A percentile compares a stretch with the other conserved stretches of the same genome.
Evolutionary conservation across 1,140 invertebrate species (phyloP).

Genomic region (Lordiphosa stackelbergi): DNA sequence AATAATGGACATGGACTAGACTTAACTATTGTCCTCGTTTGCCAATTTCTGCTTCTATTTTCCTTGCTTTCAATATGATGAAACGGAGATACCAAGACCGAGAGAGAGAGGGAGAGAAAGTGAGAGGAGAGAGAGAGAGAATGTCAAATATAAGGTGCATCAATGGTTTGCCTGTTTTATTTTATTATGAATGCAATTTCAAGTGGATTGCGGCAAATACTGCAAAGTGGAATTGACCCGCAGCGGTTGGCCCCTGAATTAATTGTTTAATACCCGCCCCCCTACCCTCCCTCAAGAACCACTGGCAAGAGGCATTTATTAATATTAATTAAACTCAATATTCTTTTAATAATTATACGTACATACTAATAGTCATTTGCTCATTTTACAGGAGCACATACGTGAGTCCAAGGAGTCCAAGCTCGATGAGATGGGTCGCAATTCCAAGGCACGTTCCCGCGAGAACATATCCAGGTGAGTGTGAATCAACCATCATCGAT

Average conservation of each 20-base stretch:
- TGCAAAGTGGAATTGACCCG: no score
- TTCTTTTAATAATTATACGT: not conserved
- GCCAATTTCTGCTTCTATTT: slow-evolving; percentile 24
- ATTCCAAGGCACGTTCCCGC: slow-evolving; percentile 70
- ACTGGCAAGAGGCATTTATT: no score
- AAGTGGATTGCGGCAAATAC: slow-evolving; percentile 11
- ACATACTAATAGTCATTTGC: slow-evolving; percentile 12
- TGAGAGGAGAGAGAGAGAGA: not conserved
- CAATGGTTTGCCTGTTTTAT: slow-evolving; percentile 51
- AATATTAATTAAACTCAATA: not conserved
- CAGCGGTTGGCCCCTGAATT: no score
- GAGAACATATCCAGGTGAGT: slow-evolving; percentile 76
- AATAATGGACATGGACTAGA: slow-evolving; percentile 1
- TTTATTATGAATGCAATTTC: slow-evolving; percentile 58
- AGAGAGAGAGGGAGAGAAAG: not conserved
- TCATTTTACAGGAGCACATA: slow-evolving; percentile 84
- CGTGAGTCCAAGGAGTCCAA: slow-evolving; percentile 87
- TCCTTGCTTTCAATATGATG: not conserved
- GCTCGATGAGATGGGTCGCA: slow-evolving; percentile 83
- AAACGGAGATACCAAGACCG: not conserved
- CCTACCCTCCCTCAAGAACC: no score
- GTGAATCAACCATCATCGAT: not conserved
- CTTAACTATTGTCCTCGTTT: slow-evolving; percentile 3
- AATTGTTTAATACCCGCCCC: no score
- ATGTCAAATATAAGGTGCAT: slow-evolving; percentile 19